Percentiles rank a stretch among this genome's conserved stretches.
Conservation (phyloP, 2,797 vertebrate species). For the Lycodopsis pacificus region DNA sequence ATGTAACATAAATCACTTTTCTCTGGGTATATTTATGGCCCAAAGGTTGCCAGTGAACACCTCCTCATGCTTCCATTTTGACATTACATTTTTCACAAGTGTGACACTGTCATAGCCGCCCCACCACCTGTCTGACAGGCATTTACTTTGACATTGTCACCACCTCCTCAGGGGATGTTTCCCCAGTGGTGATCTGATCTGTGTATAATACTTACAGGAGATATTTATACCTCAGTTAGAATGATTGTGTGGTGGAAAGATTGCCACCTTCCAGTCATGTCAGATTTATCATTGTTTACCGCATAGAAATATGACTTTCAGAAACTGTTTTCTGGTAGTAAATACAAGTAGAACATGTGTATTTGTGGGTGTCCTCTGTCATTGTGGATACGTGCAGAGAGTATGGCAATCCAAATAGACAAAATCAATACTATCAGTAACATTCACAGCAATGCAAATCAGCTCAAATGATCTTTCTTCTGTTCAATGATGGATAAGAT, state of each 20-base stretch:
- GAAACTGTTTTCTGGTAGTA: not conserved
- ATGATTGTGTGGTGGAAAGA: not conserved
- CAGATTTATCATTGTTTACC: not conserved
- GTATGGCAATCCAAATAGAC: not conserved
- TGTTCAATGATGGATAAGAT: too few relatives aligned
- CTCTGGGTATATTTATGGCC: constrained; percentile 35
- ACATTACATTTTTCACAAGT: constrained; percentile 37
- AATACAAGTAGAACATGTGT: not conserved
- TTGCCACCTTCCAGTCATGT: not conserved
- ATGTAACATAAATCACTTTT: constrained; percentile 27
- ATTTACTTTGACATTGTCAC: constrained; percentile 42
- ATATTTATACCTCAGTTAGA: constrained; percentile 21
- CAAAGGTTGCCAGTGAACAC: constrained; percentile 13
- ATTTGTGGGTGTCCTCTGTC: not conserved
- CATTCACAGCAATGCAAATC: not conserved
- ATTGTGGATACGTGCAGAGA: not conserved
- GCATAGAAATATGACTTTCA: not conserved
- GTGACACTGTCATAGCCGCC: constrained; percentile 22
- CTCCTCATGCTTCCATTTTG: constrained; percentile 25
- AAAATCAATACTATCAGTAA: not conserved
- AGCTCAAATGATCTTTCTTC: not conserved
- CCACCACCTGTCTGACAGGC: constrained; percentile 27
- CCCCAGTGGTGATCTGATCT: constrained; percentile 12
- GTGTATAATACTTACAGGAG: constrained; percentile 4
- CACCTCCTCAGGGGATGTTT: constrained; percentile 20